A percentile compares a stretch with the other conserved stretches of the same genome.
phyloP scores from a whole-genome alignment of 2,888 invertebrate genomes.

The Bombyx huttoni region DNA sequence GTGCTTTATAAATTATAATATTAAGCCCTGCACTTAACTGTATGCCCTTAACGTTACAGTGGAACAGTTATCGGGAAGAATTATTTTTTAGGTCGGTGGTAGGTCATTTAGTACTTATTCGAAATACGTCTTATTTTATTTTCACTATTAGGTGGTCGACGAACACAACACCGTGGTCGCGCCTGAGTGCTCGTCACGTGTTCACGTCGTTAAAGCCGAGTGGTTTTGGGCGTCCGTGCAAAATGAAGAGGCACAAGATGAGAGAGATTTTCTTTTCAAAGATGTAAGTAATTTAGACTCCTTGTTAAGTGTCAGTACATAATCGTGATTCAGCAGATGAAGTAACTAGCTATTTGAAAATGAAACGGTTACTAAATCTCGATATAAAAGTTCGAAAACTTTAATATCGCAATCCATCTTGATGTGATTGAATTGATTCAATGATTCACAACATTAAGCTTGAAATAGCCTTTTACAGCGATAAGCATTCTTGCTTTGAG shows the following conservation, averaged over 20 bases:
- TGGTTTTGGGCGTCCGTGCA: slow-evolving; percentile 99
- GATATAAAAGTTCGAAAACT: no score
- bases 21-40: background rate
- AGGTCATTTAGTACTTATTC: background rate
- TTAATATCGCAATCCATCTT: no score
- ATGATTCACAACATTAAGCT: no score
- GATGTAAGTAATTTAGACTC: slow-evolving; percentile 75
- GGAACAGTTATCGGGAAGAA: no score
- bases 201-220: slow-evolving; percentile 89
- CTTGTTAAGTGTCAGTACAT: background rate
- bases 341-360: background rate
- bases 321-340: background rate
- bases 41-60: no score
- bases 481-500: no score
- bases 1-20: slow-evolving; percentile 12
- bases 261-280: slow-evolving; percentile 89
- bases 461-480: no score
- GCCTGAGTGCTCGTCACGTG: slow-evolving; percentile 79
- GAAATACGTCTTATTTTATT: background rate
- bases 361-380: background rate
- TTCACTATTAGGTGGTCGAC: slow-evolving; percentile 81
- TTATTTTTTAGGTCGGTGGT: no score
- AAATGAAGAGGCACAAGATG: slow-evolving; percentile 93
- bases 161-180: slow-evolving; percentile 80
- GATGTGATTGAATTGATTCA: no score